phyloP scores from a whole-genome alignment of 2,113 vertebrate species.

The Plestiodon gilberti region DNA sequence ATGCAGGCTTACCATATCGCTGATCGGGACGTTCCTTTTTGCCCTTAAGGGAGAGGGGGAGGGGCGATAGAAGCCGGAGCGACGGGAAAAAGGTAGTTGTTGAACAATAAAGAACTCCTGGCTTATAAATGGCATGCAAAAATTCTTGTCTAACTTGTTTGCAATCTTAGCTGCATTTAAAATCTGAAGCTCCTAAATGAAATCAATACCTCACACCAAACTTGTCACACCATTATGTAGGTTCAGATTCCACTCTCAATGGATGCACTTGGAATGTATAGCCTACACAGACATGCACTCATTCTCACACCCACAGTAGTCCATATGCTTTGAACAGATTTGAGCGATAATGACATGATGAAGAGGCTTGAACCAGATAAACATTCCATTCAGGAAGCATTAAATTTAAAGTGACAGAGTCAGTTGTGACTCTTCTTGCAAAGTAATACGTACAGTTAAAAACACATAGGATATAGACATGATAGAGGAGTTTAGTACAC shows the following conservation, averaged over 20 bases:
- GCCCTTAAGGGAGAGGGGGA: too few relatives aligned
- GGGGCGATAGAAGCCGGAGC: too few relatives aligned
- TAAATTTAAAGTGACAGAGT: conserved; percentile 51
- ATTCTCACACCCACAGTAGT: conserved; percentile 46
- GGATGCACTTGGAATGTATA: conserved; percentile 42
- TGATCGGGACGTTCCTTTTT: too few relatives aligned
- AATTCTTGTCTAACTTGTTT: conserved; percentile 33
- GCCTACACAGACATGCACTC: conserved; percentile 31
- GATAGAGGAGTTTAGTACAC: background rate
- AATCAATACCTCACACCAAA: conserved; percentile 42
- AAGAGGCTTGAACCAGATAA: conserved; percentile 46
- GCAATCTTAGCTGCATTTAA: conserved; percentile 37
- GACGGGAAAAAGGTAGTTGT: background rate
- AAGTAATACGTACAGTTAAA: conserved; percentile 38
- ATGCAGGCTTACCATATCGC: too few relatives aligned
- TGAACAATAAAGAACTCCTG: conserved; percentile 7
- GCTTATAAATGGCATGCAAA: conserved; percentile 21
- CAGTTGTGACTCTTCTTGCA: conserved; percentile 46
- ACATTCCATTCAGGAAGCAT: conserved; percentile 30
- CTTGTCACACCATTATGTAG: conserved; percentile 62
- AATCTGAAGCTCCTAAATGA: conserved; percentile 42
- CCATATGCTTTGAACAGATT: conserved; percentile 57
- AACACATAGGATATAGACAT: background rate
- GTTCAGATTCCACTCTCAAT: conserved; percentile 53
- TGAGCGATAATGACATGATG: conserved; percentile 34